phyloP scores from a whole-genome alignment of 2,113 vertebrate species.

The Gopherus evgoodei region DNA sequence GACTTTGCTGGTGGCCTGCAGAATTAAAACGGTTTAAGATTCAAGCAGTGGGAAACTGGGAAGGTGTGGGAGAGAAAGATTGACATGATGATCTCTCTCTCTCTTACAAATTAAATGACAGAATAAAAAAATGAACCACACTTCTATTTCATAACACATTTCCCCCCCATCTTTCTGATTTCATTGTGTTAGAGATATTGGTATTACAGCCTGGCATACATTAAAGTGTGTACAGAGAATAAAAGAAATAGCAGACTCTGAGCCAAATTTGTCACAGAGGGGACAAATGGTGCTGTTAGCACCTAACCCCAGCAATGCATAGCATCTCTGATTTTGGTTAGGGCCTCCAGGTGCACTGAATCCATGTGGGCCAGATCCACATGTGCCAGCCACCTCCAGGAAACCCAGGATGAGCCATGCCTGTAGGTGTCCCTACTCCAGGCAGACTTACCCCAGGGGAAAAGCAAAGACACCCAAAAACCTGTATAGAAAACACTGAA shows the following conservation, averaged over 20 bases:
- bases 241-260: background rate
- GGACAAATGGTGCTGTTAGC: background rate
- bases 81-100: background rate
- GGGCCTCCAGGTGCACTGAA: background rate
- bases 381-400: background rate
- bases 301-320: background rate
- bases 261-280: background rate
- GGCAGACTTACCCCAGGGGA: background rate
- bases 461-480: background rate
- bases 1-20: background rate
- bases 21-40: background rate
- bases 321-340: background rate
- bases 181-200: background rate
- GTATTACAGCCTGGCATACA: background rate
- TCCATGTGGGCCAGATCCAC: background rate
- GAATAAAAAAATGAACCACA: background rate
- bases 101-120: background rate
- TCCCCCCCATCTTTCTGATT: background rate
- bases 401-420: background rate
- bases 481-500: background rate
- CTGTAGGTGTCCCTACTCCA: background rate
- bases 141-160: background rate
- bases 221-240: background rate
- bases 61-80: background rate
- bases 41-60: background rate